These are phyloP conservation scores for Globodera ellingtonae DNA, from an alignment of 1,140 invertebrate genomes.

Conservation along the genomic window DNA sequence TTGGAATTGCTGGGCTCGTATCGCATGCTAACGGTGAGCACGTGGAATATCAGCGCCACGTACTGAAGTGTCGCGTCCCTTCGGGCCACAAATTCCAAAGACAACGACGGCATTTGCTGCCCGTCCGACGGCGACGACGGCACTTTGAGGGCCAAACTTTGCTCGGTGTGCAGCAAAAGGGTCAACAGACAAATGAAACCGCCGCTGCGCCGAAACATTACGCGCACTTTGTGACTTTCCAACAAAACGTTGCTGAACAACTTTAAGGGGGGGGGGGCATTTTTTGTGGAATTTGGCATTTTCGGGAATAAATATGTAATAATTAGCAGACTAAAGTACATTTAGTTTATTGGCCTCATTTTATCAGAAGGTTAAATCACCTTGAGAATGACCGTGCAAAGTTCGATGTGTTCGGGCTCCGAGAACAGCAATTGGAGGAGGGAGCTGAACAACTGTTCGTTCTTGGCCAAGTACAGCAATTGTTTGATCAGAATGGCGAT, in stretches of 20 bases:
- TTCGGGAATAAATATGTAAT: background rate
- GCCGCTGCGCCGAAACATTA: constrained; percentile 93
- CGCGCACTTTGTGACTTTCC: constrained; percentile 85
- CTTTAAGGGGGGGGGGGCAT: constrained; percentile 35
- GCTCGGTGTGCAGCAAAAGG: constrained; percentile 86
- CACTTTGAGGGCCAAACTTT: constrained; percentile 69
- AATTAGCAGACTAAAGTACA: too few species aligned
- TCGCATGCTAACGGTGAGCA: constrained; percentile 92
- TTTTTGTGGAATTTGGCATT: constrained; percentile 9
- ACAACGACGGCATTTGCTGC: constrained; percentile 40
- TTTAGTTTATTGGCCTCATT: too few species aligned
- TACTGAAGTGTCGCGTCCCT: constrained; percentile 60
- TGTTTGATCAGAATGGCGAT: constrained; percentile 57
- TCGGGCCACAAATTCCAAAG: constrained; percentile 7
- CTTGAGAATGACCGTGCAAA: constrained; percentile 50
- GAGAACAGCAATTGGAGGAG: constrained; percentile 55
- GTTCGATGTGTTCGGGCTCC: constrained; percentile 47
- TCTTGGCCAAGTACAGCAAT: constrained; percentile 57
- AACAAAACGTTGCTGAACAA: constrained; percentile 53
- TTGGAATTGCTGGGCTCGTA: constrained; percentile 98
- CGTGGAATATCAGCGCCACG: constrained; percentile 87
- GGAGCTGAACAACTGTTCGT: constrained; percentile 60
- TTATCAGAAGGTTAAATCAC: background rate
- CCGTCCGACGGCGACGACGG: constrained; percentile 62
- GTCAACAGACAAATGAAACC: constrained; percentile 97